Conservation (phyloP, 2,888 invertebrate species). For the Tipula lateralis region DNA sequence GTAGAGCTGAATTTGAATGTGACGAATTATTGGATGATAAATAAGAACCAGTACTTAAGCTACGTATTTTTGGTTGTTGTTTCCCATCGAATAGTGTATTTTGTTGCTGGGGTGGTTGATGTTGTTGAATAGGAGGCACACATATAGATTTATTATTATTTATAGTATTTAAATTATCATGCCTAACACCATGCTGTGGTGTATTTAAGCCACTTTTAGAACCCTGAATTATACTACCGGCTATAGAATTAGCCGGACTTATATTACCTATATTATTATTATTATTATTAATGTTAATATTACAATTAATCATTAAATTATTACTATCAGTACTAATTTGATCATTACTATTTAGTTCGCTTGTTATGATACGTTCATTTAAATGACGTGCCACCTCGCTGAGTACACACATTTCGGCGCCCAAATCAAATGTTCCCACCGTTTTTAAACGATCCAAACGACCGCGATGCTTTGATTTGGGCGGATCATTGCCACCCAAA, state of each 20-base stretch:
- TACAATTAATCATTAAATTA: slow-evolving; percentile 3
- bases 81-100: neutral
- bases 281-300: slow-evolving; percentile 26
- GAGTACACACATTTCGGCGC: slow-evolving; percentile 36
- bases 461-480: slow-evolving; percentile 34
- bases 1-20: neutral
- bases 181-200: slow-evolving; percentile 25
- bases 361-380: slow-evolving; percentile 35
- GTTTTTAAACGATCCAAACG: slow-evolving; percentile 38
- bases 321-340: slow-evolving; percentile 4
- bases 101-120: slow-evolving; percentile 31
- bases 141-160: slow-evolving; percentile 25
- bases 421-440: slow-evolving; percentile 38
- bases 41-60: slow-evolving; percentile 35
- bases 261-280: slow-evolving; percentile 25
- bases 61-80: slow-evolving; percentile 33
- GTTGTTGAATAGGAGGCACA: slow-evolving; percentile 31
- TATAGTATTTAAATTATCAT: slow-evolving; percentile 21
- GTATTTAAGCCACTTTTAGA: slow-evolving; percentile 28
- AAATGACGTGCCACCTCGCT: slow-evolving; percentile 36
- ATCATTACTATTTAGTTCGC: slow-evolving; percentile 30
- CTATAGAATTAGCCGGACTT: slow-evolving; percentile 20
- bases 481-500: slow-evolving; percentile 38
- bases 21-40: slow-evolving; percentile 28
- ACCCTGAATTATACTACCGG: slow-evolving; percentile 28